Percentiles rank a stretch among this genome's conserved stretches.
These are phyloP conservation scores for Xylocampa areola DNA, from an alignment of 2,888 invertebrate species.

Conservation along the genomic window DNA sequence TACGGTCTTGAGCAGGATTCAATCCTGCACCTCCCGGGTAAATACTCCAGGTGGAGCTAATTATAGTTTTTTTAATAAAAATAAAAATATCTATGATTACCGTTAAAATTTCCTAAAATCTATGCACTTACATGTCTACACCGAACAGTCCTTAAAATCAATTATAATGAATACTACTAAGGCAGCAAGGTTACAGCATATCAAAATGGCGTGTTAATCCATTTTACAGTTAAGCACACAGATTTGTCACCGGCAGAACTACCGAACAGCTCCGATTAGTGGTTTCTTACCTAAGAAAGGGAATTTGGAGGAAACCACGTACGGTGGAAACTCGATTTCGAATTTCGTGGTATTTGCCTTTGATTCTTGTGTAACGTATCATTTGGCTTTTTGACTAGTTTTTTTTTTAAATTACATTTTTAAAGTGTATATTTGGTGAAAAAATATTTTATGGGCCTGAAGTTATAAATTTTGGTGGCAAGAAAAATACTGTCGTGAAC, in stretches of 20 bases:
- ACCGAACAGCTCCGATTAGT: constrained; percentile 46
- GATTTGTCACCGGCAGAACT: constrained; percentile 43
- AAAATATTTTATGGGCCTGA: too few species aligned
- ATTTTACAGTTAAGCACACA: constrained; percentile 47
- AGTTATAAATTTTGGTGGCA: too few species aligned
- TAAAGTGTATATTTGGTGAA: too few species aligned
- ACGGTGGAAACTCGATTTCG: constrained; percentile 16
- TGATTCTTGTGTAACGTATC: too few species aligned
- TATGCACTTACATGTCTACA: not conserved
- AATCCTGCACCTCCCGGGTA: too few species aligned
- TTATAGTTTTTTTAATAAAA: too few species aligned
- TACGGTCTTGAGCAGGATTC: too few species aligned
- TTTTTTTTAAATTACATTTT: too few species aligned
- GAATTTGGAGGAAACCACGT: constrained; percentile 31
- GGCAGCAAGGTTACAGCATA: constrained; percentile 20
- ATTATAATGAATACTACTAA: constrained; percentile 18
- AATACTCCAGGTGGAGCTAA: too few species aligned
- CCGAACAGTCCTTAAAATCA: not conserved
- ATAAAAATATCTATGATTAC: not conserved
- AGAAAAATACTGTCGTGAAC: too few species aligned
- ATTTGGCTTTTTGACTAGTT: too few species aligned
- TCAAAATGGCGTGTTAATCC: constrained; percentile 39
- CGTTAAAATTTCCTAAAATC: not conserved
- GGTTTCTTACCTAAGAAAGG: constrained; percentile 37
- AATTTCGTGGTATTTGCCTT: constrained; percentile 19